Percentiles rank a stretch among this genome's conserved stretches.
These are phyloP conservation scores for Gryon sp. DNA, from an alignment of 1,140 invertebrate species.

Conservation along the genomic window DNA sequence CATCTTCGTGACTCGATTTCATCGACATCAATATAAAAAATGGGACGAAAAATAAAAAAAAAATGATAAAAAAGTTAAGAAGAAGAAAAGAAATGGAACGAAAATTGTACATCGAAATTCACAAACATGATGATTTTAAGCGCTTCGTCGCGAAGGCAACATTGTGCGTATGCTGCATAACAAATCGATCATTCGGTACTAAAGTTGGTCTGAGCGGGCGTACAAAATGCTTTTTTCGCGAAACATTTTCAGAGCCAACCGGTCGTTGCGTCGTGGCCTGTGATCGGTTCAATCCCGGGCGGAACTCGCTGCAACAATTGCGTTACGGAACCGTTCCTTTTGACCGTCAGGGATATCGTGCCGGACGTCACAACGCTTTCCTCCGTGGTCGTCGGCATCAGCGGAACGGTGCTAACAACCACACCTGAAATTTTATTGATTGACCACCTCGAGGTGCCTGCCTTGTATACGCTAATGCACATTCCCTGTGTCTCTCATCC, in stretches of 20 bases:
- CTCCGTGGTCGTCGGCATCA: conserved; percentile 81
- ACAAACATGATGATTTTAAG: conserved; percentile 17
- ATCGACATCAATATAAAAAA: neutral
- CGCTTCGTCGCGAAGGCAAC: conserved; percentile 71
- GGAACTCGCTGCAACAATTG: conserved; percentile 81
- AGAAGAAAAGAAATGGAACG: no score
- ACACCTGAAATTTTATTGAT: conserved; percentile 64
- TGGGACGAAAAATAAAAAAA: neutral
- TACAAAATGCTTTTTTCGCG: no score
- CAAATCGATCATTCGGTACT: conserved; percentile 37
- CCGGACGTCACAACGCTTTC: conserved; percentile 77
- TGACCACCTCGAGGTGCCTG: conserved; percentile 60
- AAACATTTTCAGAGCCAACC: conserved; percentile 83
- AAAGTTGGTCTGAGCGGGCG: conserved; percentile 28
- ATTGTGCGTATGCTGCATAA: conserved; percentile 73
- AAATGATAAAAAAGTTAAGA: no score
- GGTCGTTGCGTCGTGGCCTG: conserved; percentile 82
- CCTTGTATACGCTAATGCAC: conserved; percentile 48
- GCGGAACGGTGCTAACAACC: conserved; percentile 66
- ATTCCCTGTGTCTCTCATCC: conserved; percentile 53
- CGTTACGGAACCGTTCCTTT: conserved; percentile 78
- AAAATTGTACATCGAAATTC: conserved; percentile 1
- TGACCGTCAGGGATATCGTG: conserved; percentile 69
- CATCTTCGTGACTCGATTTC: neutral
- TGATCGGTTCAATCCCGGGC: conserved; percentile 83